Percentiles rank a stretch among this genome's conserved stretches.
These are phyloP conservation scores for Platycnemis pennipes DNA, from an alignment of 2,888 invertebrate genomes.

Conservation along the genomic window DNA sequence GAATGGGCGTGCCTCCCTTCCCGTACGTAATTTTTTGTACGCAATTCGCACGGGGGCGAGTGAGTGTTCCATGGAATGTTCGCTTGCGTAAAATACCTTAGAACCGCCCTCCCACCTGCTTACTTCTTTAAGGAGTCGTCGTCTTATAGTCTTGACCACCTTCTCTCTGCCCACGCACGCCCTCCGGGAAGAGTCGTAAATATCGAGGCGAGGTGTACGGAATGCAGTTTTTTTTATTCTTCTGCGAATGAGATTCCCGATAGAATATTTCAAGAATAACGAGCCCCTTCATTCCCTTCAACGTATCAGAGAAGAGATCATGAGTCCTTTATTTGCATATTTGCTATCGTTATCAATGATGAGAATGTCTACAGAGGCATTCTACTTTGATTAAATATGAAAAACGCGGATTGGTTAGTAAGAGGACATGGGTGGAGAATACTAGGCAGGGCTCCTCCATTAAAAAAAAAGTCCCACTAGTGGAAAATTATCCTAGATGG, in stretches of 20 bases:
- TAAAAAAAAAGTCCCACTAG: too few relatives aligned
- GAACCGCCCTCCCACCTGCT: neutral
- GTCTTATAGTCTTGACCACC: neutral
- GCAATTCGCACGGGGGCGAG: neutral
- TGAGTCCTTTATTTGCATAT: too few relatives aligned
- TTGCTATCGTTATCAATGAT: too few relatives aligned
- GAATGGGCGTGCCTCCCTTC: neutral
- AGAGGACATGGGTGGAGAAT: too few relatives aligned
- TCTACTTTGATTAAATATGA: too few relatives aligned
- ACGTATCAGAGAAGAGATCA: neutral
- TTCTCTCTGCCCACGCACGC: too few relatives aligned
- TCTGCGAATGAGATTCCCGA: neutral
- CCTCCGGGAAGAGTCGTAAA: neutral
- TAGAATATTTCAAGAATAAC: neutral
- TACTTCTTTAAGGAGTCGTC: neutral
- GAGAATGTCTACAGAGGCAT: too few relatives aligned
- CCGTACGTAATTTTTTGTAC: neutral
- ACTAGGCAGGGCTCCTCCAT: too few relatives aligned
- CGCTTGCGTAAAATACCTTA: neutral
- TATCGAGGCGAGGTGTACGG: neutral
- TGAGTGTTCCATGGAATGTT: neutral
- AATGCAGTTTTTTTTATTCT: neutral
- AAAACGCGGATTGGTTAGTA: too few relatives aligned
- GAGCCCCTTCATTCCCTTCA: too few relatives aligned
- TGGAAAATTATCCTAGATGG: too few relatives aligned